Evolutionary conservation across 2,888 invertebrate species (phyloP).

Genomic region (Torymus aiolomorphi): DNA sequence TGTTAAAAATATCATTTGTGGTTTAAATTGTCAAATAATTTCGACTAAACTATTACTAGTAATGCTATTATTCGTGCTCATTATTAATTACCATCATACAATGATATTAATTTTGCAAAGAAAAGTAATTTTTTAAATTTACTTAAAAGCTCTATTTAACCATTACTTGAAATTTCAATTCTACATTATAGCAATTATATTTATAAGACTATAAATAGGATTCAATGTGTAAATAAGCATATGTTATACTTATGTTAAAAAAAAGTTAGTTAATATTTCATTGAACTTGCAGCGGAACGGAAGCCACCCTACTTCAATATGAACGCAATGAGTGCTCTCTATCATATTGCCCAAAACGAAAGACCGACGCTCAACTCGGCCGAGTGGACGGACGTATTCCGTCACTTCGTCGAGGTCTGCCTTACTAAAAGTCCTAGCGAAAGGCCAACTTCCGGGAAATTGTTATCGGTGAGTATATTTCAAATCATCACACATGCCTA

Average conservation of each 20-base stretch:
- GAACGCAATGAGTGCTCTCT: slow-evolving; percentile 99
- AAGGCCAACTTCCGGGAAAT: slow-evolving; percentile 90
- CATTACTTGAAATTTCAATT: not conserved
- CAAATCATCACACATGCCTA: slow-evolving; percentile 27
- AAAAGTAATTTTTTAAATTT: no score
- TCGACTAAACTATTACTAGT: slow-evolving; percentile 28
- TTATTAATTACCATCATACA: slow-evolving; percentile 29
- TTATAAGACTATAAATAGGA: no score
- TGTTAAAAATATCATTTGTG: not conserved
- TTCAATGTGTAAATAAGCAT: no score
- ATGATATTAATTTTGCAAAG: slow-evolving; percentile 29
- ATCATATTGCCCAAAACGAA: slow-evolving; percentile 99
- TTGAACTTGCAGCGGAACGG: slow-evolving; percentile 85
- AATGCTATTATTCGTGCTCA: slow-evolving; percentile 18
- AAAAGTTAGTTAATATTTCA: not conserved
- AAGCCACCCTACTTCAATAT: slow-evolving; percentile 99
- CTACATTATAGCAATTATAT: no score
- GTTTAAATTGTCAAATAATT: slow-evolving; percentile 29
- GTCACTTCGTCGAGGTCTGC: slow-evolving; percentile 96
- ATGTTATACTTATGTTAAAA: no score
- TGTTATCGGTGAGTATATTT: slow-evolving; percentile 79
- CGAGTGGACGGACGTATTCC: slow-evolving; percentile 94
- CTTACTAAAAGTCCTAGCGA: slow-evolving; percentile 94
- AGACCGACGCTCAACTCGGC: slow-evolving; percentile 92
- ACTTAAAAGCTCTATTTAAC: not conserved